phyloP scores from a whole-genome alignment of 2,113 vertebrate species.

The Lichenostomus cassidix region DNA sequence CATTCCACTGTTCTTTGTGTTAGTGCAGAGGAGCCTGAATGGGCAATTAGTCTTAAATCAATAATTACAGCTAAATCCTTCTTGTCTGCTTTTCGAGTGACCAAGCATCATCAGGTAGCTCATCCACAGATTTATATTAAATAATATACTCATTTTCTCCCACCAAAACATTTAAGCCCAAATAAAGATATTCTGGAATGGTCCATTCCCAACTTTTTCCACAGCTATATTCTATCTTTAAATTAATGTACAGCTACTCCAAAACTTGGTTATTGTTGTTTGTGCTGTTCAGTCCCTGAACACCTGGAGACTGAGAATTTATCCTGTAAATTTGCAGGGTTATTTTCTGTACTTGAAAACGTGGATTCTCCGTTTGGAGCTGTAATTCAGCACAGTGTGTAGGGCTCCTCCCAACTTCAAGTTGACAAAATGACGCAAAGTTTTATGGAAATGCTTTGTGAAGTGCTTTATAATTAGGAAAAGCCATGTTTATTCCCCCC shows the following conservation, averaged over 20 bases:
- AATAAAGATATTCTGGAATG: not conserved
- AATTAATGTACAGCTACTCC: not conserved
- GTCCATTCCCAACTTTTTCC: not conserved
- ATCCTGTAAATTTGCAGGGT: not conserved
- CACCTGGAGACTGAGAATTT: not conserved
- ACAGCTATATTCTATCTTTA: not conserved
- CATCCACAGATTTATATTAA: not conserved
- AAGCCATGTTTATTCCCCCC: not conserved
- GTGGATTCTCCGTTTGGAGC: not conserved
- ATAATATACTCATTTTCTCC: not conserved
- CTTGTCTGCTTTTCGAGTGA: not conserved
- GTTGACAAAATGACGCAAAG: not conserved
- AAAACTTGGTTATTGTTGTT: not conserved
- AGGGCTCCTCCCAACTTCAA: not conserved
- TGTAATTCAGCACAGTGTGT: not conserved
- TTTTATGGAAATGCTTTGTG: not conserved
- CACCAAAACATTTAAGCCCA: not conserved
- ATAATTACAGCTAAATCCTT: not conserved
- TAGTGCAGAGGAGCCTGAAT: not conserved
- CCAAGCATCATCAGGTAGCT: not conserved
- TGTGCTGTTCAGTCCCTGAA: not conserved
- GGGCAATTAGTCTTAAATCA: not conserved
- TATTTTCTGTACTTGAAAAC: not conserved
- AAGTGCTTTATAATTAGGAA: not conserved
- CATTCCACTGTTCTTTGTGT: fast-evolving